A percentile compares a stretch with the other conserved stretches of the same genome.
These are phyloP conservation scores for Champsocephalus gunnari DNA, from an alignment of 2,797 vertebrate genomes.

Conservation along the genomic window DNA sequence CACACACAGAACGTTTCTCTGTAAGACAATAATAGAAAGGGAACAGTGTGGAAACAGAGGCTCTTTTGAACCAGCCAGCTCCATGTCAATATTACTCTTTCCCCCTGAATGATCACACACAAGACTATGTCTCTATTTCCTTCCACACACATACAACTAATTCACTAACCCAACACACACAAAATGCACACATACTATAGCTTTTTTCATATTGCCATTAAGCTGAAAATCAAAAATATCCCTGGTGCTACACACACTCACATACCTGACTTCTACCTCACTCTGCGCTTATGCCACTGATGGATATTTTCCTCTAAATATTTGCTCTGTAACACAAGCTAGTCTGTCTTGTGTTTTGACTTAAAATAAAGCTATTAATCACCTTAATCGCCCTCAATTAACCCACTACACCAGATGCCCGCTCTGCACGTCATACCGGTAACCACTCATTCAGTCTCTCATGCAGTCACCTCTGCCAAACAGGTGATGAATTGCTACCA, in stretches of 20 bases:
- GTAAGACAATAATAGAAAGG: constrained; percentile 61
- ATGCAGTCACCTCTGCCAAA: constrained; percentile 73
- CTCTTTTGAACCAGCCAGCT: constrained; percentile 62
- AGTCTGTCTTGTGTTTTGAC: constrained; percentile 89
- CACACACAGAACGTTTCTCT: background rate
- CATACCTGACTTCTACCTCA: constrained; percentile 58
- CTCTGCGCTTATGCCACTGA: constrained; percentile 67
- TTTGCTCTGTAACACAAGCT: constrained; percentile 89
- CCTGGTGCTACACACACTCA: constrained; percentile 33
- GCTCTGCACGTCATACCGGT: constrained; percentile 74
- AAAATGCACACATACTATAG: constrained; percentile 43
- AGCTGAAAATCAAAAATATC: constrained; percentile 39
- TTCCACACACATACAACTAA: constrained; percentile 18
- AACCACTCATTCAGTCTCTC: constrained; percentile 61
- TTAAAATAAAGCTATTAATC: constrained; percentile 90
- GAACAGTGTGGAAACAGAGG: constrained; percentile 65
- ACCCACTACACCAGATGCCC: constrained; percentile 81
- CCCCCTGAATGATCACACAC: constrained; percentile 58
- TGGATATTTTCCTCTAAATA: constrained; percentile 84
- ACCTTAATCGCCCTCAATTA: constrained; percentile 91
- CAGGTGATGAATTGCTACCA: constrained; percentile 79
- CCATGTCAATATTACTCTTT: constrained; percentile 80
- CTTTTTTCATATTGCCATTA: constrained; percentile 61
- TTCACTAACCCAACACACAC: constrained; percentile 45
- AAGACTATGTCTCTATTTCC: constrained; percentile 50